Conservation (phyloP, 2,797 vertebrate species). For the Meda fulgida region DNA sequence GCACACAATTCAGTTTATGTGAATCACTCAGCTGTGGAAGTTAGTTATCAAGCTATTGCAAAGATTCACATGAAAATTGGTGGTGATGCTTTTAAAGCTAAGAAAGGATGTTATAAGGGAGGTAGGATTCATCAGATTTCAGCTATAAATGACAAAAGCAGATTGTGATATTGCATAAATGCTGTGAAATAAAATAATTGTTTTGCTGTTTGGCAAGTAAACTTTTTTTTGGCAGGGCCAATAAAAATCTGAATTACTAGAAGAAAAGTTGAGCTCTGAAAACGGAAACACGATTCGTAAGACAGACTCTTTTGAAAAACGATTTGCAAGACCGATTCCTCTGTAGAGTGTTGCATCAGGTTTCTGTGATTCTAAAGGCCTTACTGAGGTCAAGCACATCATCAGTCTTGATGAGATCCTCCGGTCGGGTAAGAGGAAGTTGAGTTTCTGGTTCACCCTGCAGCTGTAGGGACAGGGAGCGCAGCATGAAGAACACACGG, state of each 20-base stretch:
- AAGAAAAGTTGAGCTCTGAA: no score
- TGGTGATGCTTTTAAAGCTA: neutral
- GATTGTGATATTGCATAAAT: no score
- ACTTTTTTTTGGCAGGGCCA: no score
- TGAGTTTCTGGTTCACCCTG: conserved; percentile 90
- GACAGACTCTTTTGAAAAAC: neutral
- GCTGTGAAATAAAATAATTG: no score
- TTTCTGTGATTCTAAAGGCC: conserved; percentile 3
- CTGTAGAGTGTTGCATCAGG: neutral
- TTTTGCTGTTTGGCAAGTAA: no score
- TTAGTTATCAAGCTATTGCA: neutral
- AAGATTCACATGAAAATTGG: neutral
- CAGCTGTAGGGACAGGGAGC: conserved; percentile 90
- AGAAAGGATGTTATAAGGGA: conserved; percentile 8
- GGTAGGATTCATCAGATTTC: neutral
- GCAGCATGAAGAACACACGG: conserved; percentile 96
- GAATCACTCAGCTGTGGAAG: neutral
- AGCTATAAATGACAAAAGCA: no score
- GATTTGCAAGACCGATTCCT: neutral
- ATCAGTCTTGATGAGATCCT: conserved; percentile 95
- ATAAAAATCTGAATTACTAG: no score
- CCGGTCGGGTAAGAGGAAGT: conserved; percentile 91
- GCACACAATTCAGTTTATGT: neutral
- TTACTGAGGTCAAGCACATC: conserved; percentile 96
- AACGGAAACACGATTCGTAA: no score